These are phyloP conservation scores for Dendropsophus ebraccatus DNA, from an alignment of 2,113 vertebrate genomes.

Conservation along the genomic window DNA sequence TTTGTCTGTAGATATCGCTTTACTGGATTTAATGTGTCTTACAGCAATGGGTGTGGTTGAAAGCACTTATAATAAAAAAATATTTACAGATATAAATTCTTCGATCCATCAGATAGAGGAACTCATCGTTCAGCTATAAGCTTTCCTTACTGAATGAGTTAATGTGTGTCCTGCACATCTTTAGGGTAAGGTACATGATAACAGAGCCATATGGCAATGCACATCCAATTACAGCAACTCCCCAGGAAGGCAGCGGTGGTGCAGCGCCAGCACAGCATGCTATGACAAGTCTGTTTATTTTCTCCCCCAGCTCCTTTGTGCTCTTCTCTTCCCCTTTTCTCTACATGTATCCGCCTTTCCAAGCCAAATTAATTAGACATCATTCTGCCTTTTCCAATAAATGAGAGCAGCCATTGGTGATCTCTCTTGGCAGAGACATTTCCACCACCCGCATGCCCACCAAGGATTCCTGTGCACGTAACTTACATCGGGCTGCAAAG, in stretches of 20 bases:
- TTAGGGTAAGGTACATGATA: not conserved
- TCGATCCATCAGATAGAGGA: not conserved
- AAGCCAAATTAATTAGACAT: conserved; percentile 33
- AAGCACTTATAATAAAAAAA: too few species aligned
- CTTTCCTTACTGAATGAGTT: not conserved
- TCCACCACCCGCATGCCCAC: not conserved
- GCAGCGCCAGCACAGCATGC: conserved; percentile 38
- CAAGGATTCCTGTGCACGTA: not conserved
- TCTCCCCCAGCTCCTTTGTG: conserved; percentile 18
- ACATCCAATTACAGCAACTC: conserved; percentile 36
- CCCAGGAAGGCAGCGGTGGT: conserved; percentile 12
- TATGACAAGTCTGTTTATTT: conserved; percentile 44
- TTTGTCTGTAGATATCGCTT: too few species aligned
- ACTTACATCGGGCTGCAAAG: not conserved
- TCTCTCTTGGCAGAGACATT: not conserved
- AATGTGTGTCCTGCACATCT: conserved; percentile 7
- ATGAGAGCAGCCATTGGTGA: not conserved
- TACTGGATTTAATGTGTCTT: too few species aligned
- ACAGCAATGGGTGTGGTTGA: too few species aligned
- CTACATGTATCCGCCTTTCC: not conserved
- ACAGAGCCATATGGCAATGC: conserved; percentile 39
- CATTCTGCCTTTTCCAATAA: conserved; percentile 3
- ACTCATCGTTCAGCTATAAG: not conserved
- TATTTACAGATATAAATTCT: not conserved
- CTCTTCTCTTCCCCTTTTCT: not conserved